These are phyloP conservation scores for Polia nebulosa DNA, from an alignment of 2,888 invertebrate species.

Conservation along the genomic window DNA sequence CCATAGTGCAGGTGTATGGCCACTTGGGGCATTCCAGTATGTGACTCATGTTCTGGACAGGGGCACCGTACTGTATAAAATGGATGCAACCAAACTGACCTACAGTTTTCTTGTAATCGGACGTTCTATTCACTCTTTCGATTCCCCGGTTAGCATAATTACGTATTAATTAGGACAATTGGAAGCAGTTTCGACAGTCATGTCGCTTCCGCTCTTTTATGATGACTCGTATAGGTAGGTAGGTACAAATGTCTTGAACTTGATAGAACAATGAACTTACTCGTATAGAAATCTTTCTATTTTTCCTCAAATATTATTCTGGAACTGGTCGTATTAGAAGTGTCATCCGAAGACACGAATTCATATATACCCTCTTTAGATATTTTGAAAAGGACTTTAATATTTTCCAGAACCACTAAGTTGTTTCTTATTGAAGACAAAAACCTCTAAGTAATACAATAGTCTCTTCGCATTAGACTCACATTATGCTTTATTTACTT, in stretches of 20 bases:
- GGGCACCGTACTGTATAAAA: no score
- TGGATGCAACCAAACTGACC: background rate
- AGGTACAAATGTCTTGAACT: background rate
- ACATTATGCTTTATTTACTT: conserved; percentile 36
- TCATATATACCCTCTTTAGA: no score
- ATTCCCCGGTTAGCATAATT: conserved; percentile 68
- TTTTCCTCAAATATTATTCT: background rate
- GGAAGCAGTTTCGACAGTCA: conserved; percentile 69
- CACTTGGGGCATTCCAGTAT: no score
- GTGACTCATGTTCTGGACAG: no score
- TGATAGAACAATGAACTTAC: background rate
- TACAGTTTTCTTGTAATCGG: conserved; percentile 46
- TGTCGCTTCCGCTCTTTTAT: conserved; percentile 73
- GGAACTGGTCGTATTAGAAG: no score
- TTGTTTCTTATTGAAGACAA: background rate
- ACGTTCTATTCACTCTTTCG: conserved; percentile 52
- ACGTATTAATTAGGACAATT: conserved; percentile 74
- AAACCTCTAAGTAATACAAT: conserved; percentile 5
- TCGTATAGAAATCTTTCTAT: background rate
- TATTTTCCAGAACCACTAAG: background rate
- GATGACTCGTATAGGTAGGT: conserved; percentile 15
- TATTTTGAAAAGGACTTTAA: background rate
- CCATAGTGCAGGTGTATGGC: no score
- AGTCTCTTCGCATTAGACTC: conserved; percentile 19
- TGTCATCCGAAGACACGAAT: background rate